Base-by-base conservation (phyloP, 2,797 vertebrate genomes). In the Brachyalestes nurse region DNA sequence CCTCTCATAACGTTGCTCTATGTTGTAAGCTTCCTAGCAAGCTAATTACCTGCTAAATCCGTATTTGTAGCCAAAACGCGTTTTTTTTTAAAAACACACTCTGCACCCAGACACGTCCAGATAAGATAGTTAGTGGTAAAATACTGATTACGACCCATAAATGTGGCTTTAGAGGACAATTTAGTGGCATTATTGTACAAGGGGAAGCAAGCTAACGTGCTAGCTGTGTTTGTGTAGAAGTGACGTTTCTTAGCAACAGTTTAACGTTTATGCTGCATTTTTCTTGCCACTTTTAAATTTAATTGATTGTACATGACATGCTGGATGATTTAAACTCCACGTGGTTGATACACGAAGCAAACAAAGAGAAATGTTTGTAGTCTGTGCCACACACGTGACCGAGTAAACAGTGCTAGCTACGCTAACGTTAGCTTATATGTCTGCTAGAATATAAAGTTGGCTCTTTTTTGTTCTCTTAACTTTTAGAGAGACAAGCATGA, bases 371-470 rank as follows among this genome's bases (percentile, higher is more conserved):
- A 51, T 17, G 53, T 55, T 38, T 1, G 9, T 7, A 9, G 1
- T 16, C 38, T n/a, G 51, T 7, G 14, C 49, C 25, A 55, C 7
- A 53, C 69, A 72, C 69, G 69, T 72, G 69, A 71, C 23, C 28
- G 25, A 28, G 7, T 62, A 53, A 51, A 62, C n/a, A 23, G 17
- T 58, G 25, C 5, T 6, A 19, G n/a, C 60, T 45, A 23, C 10
- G 25, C 42, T 61, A 47, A 6, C 42, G 17, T n/a, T 40, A 40
- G 38, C 64, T 4, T 14, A 5, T 51, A 12, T 51, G 47, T 13
- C 47, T 4, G 1, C 47, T 14, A 12, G 13, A 45, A 45, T 5
- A 45, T 45, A 12, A 45, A 34, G 34, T 34, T 34, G 42, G 42
- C 8, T 45, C 42, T 45, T 45, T 45, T 45, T 12, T 45, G 42